These are phyloP conservation scores for Temnothorax curvispinosus DNA, from an alignment of 1,140 invertebrate genomes.

Conservation along the genomic window DNA sequence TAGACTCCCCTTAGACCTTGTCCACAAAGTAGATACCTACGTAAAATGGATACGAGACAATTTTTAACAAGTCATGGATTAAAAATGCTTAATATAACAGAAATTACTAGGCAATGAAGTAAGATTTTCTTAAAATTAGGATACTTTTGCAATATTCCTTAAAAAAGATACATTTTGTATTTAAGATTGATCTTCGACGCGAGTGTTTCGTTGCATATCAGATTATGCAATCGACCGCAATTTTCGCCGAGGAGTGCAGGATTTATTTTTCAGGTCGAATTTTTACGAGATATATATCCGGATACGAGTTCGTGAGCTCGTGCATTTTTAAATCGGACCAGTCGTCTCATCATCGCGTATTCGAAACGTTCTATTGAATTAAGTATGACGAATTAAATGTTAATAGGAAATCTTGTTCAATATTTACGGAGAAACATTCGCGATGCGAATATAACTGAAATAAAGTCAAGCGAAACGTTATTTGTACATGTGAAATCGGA, in stretches of 20 bases:
- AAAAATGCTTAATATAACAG: background rate
- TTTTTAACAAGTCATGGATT: background rate
- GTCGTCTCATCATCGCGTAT: background rate
- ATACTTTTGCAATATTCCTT: background rate
- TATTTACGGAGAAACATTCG: background rate
- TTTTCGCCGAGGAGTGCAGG: background rate
- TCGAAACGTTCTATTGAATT: slow-evolving; percentile 21
- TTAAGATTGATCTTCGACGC: background rate
- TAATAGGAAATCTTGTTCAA: background rate
- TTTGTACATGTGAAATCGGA: background rate
- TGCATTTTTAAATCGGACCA: slow-evolving; percentile 36
- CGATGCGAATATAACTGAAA: background rate
- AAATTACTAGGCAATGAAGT: background rate
- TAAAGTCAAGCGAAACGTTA: slow-evolving; percentile 2
- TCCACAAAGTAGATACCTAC: background rate
- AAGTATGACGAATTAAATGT: slow-evolving; percentile 21
- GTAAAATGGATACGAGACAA: background rate
- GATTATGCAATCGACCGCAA: slow-evolving; percentile 1
- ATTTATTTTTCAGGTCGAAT: background rate
- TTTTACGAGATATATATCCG: slow-evolving; percentile 13
- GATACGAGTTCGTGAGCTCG: background rate
- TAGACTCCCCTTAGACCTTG: background rate
- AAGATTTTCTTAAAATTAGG: background rate
- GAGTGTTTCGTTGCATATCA: background rate
- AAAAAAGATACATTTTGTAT: background rate